Evolutionary conservation across 2,888 invertebrate genomes (phyloP).

Genomic region (Ophioninae sp.): DNA sequence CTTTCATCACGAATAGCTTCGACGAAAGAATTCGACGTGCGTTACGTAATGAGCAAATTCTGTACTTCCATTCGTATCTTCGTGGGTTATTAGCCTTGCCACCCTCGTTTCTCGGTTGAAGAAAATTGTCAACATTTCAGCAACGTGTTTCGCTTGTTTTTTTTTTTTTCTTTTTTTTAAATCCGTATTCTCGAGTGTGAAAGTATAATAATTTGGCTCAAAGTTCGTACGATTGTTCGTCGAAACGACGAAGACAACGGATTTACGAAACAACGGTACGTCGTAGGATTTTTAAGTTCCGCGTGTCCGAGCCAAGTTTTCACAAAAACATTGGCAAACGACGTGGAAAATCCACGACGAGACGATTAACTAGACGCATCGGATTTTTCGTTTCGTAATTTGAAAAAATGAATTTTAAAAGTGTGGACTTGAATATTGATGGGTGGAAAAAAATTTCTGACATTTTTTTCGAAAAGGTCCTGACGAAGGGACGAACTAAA

Average conservation of each 20-base stretch:
- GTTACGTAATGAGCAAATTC: conserved; percentile 37
- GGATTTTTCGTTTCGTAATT: background rate
- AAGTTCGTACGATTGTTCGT: conserved; percentile 8
- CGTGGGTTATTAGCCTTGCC: conserved; percentile 31
- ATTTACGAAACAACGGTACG: conserved; percentile 48
- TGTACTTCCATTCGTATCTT: background rate
- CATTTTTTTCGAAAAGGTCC: too few species aligned
- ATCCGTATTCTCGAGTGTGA: conserved; percentile 8
- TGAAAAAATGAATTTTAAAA: too few species aligned
- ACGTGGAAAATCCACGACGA: background rate
- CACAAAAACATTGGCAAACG: conserved; percentile 51
- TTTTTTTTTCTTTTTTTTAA: conserved; percentile 9
- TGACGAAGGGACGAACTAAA: too few species aligned
- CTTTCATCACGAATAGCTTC: conserved; percentile 19
- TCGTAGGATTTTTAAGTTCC: conserved; percentile 40
- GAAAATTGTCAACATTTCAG: conserved; percentile 7
- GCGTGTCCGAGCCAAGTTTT: conserved; percentile 50
- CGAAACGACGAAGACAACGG: conserved; percentile 6
- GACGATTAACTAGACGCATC: conserved; percentile 1
- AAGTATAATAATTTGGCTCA: conserved; percentile 27
- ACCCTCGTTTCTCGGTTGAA: background rate
- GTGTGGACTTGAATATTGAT: too few species aligned
- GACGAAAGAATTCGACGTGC: conserved; percentile 4
- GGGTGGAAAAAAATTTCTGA: too few species aligned
- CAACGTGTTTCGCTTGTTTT: background rate